These are phyloP conservation scores for Acanthosepion lycidas DNA, from an alignment of 2,888 invertebrate species.

Conservation along the genomic window DNA sequence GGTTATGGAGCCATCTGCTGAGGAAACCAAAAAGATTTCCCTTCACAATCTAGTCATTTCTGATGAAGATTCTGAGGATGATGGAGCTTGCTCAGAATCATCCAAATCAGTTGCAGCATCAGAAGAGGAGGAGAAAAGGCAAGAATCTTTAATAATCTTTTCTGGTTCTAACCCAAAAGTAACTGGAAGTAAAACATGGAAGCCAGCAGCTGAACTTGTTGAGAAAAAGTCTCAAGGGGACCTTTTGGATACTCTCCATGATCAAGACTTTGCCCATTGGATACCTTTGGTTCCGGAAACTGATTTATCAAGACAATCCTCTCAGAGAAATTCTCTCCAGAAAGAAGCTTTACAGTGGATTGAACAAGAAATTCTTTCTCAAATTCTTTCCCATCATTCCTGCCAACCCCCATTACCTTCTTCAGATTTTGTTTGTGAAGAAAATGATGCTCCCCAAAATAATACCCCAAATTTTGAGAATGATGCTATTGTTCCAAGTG, in stretches of 20 bases:
- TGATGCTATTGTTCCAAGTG: neutral
- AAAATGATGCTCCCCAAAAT: neutral
- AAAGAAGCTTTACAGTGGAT: neutral
- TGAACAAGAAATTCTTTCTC: conserved; percentile 36
- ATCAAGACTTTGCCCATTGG: neutral
- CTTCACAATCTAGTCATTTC: neutral
- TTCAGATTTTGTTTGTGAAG: neutral
- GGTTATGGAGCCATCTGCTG: neutral
- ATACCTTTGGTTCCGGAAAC: neutral
- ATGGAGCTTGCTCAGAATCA: neutral
- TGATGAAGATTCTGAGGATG: neutral
- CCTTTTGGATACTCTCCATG: neutral
- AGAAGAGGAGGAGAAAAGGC: neutral
- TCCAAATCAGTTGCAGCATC: neutral
- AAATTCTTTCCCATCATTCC: neutral
- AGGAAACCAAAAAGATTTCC: neutral
- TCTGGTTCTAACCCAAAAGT: neutral
- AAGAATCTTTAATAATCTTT: neutral
- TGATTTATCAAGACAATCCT: neutral
- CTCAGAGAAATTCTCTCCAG: neutral
- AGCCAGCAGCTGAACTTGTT: neutral
- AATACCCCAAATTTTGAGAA: neutral
- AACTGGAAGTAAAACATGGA: neutral
- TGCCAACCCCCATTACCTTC: neutral
- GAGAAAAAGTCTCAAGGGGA: neutral